Evolutionary conservation across 2,113 vertebrate genomes (phyloP).

Genomic region (Geococcyx californianus): DNA sequence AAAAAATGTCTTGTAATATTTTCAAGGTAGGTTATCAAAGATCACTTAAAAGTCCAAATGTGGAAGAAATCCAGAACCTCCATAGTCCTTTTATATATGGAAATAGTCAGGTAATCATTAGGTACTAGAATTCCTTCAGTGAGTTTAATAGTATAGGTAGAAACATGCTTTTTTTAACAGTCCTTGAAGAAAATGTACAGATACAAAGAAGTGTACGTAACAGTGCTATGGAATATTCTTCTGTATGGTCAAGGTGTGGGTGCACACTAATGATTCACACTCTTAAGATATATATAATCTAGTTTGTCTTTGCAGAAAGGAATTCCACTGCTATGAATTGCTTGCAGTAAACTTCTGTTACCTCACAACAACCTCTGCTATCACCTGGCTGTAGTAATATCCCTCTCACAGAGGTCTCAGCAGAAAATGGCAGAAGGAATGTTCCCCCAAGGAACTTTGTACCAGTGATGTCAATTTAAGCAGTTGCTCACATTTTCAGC

Average conservation of each 20-base stretch:
- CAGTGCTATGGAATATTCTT: not conserved
- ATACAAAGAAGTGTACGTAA: not conserved
- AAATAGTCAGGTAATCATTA: not conserved
- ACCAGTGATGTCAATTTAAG: not conserved
- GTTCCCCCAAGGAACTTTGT: not conserved
- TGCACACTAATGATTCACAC: not conserved
- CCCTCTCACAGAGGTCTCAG: not conserved
- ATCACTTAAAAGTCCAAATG: not conserved
- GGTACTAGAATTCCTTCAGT: not conserved
- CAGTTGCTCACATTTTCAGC: not conserved
- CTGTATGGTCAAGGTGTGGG: not conserved
- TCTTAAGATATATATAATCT: not conserved
- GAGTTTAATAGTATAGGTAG: not conserved
- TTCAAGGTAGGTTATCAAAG: not conserved
- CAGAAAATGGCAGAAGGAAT: not conserved
- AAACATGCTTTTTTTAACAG: not conserved
- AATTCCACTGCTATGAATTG: not conserved
- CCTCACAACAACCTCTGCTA: not conserved
- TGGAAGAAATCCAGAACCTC: not conserved
- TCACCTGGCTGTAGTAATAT: not conserved
- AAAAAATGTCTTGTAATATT: not conserved
- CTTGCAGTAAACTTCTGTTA: not conserved
- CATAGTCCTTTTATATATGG: not conserved
- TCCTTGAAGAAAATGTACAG: not conserved
- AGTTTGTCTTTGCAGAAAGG: not conserved